Evolutionary conservation across 2,113 vertebrate genomes (phyloP), one percentile per base, ranked within the genome.

Genomic region (Okapia johnstoni): DNA sequence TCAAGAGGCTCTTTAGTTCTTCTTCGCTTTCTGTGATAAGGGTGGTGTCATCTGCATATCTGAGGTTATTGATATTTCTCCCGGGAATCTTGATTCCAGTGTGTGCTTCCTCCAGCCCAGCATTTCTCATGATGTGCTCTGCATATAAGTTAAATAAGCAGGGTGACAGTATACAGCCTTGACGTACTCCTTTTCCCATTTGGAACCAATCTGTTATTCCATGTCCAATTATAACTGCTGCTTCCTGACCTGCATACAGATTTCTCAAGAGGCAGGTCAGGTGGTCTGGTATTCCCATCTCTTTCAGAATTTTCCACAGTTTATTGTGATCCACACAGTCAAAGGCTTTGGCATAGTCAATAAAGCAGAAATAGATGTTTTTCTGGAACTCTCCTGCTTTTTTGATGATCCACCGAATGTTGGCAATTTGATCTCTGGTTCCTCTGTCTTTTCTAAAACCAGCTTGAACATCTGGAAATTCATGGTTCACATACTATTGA

Each of bases 371-470:
- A 7, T 33, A 33, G 6, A 61, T 61, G 13, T 61, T 33, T 60
- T 61, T 61, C 60, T 61, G 30, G 60, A 61, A 61, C 30, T 61
- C 0, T 61, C 14, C 16, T 61, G 60, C 30, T 33, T 61, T 61
- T 33, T 33, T 1, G 0, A 61, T 33, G 30, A 61, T 33, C 14
- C 60, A 61, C 4, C 0, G 0, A 0, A 61, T 63, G 60, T 33
- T 63, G 60, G 14, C 3, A 63, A 63, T 63, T 63, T 63, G 60
- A 14, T 33, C 30, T 33, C 60, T 63, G 60, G 60, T 33, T 63
- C 30, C 30, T 8, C 30, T 63, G 60, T 14, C 30, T 63, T 63
- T 63, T 16, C 14, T 14, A 16, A 63, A 33, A 16, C 14, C 14
- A 63, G 6, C 30, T 63, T 63, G 30, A 63, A 63, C 0, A 63